Evolutionary conservation across 2,888 invertebrate species (phyloP), one percentile per base, ranked within the genome.

Genomic region (Helobdella robusta): DNA sequence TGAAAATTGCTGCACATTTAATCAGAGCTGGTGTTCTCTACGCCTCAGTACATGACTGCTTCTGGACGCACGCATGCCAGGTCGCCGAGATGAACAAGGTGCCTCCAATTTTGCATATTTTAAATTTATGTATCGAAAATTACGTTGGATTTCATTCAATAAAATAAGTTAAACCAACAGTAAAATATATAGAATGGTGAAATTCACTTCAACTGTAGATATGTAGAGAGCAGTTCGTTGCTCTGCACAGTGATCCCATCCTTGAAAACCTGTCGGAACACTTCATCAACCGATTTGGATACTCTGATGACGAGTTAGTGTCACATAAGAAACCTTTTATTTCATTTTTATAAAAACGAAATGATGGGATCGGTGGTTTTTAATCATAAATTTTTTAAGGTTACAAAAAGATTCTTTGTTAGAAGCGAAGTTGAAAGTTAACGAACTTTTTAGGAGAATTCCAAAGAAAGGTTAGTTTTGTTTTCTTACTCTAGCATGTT

Each of bases 41-140:
- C 82, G 89, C 91, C 5, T 94, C 97, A 0, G 94, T 99, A 28
- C 98, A 99, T 81, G 98, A 99, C 81, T 98, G 97, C 79, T 99
- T 87, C 83, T 99, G 98, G 98, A 98, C 98, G 0, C 98, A 99
- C 81, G 87, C 97, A 0, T 84, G 84, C 71, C 85, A 87, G 36
- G 90, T 95, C 50, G 85, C 88, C 67, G 80, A 82, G 58, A 90
- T 98, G 91, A 97, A 92, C 79, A 84, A 85, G 84, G 89, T 89
- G 81, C 75, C 72, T 35, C 64, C 28, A 28, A n/a, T 46, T 11
- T 50, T 64, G 15, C 4, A n/a, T 23, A 11, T 15, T 28, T 3
- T 2, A 25, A 25, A 28, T 66, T 20, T 28, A 20, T 30, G 28
- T 50, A 54, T n/a, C n/a, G n/a, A n/a, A n/a, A n/a, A n/a, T n/a